Base-by-base conservation (phyloP, 2,113 vertebrate species). In the Hepsetus odoe region DNA sequence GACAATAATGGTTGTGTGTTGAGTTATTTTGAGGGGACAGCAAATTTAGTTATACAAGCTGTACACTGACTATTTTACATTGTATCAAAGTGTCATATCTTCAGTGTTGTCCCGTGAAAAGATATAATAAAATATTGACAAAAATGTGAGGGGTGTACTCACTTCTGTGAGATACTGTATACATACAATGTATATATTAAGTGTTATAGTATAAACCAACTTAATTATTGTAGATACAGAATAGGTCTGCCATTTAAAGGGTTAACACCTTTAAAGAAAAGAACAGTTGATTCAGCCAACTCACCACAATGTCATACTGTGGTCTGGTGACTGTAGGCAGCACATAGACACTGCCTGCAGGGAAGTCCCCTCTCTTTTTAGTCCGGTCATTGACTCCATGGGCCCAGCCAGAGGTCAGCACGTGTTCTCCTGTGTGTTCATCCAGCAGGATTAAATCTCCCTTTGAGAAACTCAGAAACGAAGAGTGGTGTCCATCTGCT, bases 391-490 rank as follows among this genome's bases (percentile, higher is more conserved):
- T 99, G 79, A 95, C 71, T 2, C 97, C 98, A 0, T 96, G 95
- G 8, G 96, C 95, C 96, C 97, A 99, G 9, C 98, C 97, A 0
- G 93, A 96, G 84, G 91, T 99, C 92, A 99, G 95, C 83, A 99
- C 94, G 40, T 98, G 95, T 69, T 98, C 95, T 0, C 98, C 97
- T 0, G 94, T 96, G 87, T 98, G 97, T 66, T 97, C 96, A 88
- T 99, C 97, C 89, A 99, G 87, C 80, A 97, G 74, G 85, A 99
- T 95, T 85, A 99, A 91, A 85, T 99, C 98, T 84, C 97, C 97
- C 86, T 97, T 99, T 79, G 91, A 89, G 79, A 98, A 99, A 84
- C 94, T 95, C 81, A 99, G 93, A 88, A 99, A 99, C 0, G 95
- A 96, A 0, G 96, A 95, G 38, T 97, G 94, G 64, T 97, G 96